Base-by-base conservation (phyloP, 2,888 invertebrate species). In the Mamestra brassicae region DNA sequence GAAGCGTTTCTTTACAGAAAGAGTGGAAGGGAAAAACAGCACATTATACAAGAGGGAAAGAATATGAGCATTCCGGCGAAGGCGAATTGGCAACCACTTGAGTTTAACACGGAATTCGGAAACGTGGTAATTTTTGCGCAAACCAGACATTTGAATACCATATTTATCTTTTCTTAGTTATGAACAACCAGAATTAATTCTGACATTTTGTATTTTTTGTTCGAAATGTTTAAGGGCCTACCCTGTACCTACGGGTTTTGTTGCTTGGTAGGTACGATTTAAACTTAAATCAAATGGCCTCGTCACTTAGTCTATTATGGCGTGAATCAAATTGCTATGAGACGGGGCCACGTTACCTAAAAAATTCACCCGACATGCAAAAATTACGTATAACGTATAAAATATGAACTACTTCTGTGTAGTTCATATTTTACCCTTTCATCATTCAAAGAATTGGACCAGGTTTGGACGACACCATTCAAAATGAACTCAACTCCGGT, bases 301-400 rank as follows among this genome's bases (percentile, higher is more conserved):
- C 47, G 36, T 5, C 17, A n/a, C 54, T 64, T 54, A 71, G 3
- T 47, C 42, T 54, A 71, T 78, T 78, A 64, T 7, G 7, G n/a
- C 17, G 13, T 11, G 47, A 57, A 78, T 62, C 61, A n/a, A 57
- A 66, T 80, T 66, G 73, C 62, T 15, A 36, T 6, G 26, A 36
- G 13, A 42, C 4, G 38, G 34, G 15, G 10, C 60, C 3, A 47
- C n/a, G 8, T 54, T 70, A 72, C 42, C 63, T 17, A 50, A 4
- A 52, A 70, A 63, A 57, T 78, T 55, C 26, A 54, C 11, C 45
- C n/a, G 45, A 47, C 78, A 57, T n/a, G 45, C 47, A 54, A 38
- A 65, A 26, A 13, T 17, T 15, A n/a, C 26, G 38, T 52, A 38
- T 13, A 7, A 50, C 3, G 8, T 3, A 54, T 7, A 54, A 54